Base-by-base conservation (phyloP, 2,797 vertebrate genomes). In the Apogon talboti region DNA sequence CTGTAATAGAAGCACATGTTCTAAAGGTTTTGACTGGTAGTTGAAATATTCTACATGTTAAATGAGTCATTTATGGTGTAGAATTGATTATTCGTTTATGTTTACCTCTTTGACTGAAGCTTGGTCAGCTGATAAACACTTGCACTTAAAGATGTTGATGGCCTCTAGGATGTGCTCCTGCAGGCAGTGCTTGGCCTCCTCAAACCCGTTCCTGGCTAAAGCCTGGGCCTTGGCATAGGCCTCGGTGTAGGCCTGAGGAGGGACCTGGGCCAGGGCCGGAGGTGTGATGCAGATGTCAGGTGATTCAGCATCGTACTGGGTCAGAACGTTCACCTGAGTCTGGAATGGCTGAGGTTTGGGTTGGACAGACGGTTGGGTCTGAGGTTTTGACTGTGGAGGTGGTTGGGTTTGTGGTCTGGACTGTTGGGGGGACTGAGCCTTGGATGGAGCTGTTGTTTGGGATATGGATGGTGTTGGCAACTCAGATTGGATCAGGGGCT, bases 161-260 rank as follows among this genome's bases (percentile, higher is more conserved):
- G 94, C 94, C 72, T 93, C 94, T 0, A 74, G 79, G 83, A 99
- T 92, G 52, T 94, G 95, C 0, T 92, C 91, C 78, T 97, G 95
- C 1, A 98, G 91, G 19, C 94, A 94, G 74, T 93, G 93, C 74
- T 95, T 95, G 10, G 94, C 94, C 60, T 95, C 94, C 69, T 97
- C 95, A 82, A 97, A 95, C 38, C 90, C 90, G 30, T 86, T 89
- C 78, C 91, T 93, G 47, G 93, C 88, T 46, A 95, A 92, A 13
- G 90, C 90, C 58, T 94, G 91, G 18, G 92, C 93, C 66, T 93
- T 91, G 19, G 65, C 2, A 11, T 92, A 49, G 71, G 92, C 93
- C 60, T 94, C 93, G 3, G 93, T 91, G 76, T 92, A 93, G 60
- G 91, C 87, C 74, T 92, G 88, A 1, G 89, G 80, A 19, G 92